phyloP scores from a whole-genome alignment of 2,113 vertebrate genomes.

The Callipepla californica region DNA sequence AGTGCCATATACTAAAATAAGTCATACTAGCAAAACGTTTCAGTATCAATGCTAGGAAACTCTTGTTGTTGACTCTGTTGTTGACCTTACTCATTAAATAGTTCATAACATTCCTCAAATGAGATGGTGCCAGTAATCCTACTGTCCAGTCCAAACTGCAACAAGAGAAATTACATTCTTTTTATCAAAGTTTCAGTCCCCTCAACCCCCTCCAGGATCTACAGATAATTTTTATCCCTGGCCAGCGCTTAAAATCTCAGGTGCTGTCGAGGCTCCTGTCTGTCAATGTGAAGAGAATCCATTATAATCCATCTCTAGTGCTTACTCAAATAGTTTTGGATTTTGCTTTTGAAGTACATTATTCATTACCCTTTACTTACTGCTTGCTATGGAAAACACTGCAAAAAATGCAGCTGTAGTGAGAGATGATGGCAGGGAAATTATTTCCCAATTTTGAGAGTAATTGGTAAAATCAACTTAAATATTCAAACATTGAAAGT shows the following conservation, averaged over 20 bases:
- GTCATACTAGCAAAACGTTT: neutral
- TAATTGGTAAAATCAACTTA: neutral
- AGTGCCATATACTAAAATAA: neutral
- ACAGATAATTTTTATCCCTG: neutral
- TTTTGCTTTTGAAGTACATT: neutral
- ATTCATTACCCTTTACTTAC: neutral
- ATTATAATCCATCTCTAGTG: neutral
- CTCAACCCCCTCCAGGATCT: neutral
- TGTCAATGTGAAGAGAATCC: neutral
- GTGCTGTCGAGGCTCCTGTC: neutral
- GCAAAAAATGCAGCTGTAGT: neutral
- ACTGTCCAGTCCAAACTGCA: neutral
- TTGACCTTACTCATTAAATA: neutral
- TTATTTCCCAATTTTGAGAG: neutral
- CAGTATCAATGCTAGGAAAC: neutral
- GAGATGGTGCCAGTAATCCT: neutral
- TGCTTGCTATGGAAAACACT: neutral
- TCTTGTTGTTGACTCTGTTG: neutral
- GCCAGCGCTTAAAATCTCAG: neutral
- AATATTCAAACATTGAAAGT: neutral
- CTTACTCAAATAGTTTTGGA: neutral
- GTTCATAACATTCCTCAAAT: neutral
- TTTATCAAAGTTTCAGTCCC: constrained; percentile 1
- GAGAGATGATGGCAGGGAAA: neutral
- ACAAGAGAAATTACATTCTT: constrained; percentile 13